phyloP scores from a whole-genome alignment of 2,113 vertebrate genomes.

The Nipponia nippon region DNA sequence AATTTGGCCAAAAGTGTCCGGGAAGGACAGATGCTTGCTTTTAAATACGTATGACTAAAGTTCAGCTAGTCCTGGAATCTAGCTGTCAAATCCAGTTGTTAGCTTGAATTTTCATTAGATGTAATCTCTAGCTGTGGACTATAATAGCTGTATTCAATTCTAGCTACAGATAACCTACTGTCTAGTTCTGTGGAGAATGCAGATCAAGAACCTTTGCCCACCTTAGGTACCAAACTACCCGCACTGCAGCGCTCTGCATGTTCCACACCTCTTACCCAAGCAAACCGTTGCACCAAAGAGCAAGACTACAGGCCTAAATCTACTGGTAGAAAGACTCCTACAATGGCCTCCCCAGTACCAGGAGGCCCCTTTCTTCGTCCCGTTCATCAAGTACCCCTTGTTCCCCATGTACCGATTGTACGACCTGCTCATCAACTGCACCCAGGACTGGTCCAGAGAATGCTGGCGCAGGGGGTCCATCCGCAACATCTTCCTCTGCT shows the following conservation, averaged over 20 bases:
- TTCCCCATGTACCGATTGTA: slow-evolving; percentile 90
- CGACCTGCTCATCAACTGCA: slow-evolving; percentile 90
- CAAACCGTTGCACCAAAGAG: slow-evolving; percentile 84
- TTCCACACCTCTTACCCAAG: slow-evolving; percentile 78
- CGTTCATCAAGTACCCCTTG: slow-evolving; percentile 90
- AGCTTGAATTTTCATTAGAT: background rate
- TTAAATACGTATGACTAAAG: background rate
- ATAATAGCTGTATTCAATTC: slow-evolving; percentile 61
- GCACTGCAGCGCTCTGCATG: slow-evolving; percentile 76
- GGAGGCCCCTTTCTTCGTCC: slow-evolving; percentile 87
- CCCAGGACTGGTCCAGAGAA: slow-evolving; percentile 91
- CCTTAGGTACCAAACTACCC: slow-evolving; percentile 74
- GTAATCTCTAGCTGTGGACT: slow-evolving; percentile 20
- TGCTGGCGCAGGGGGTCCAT: slow-evolving; percentile 91
- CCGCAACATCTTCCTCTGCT: slow-evolving; percentile 90
- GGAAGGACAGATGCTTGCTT: background rate
- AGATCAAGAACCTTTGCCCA: slow-evolving; percentile 79
- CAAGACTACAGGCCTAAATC: slow-evolving; percentile 84
- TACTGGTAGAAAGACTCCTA: slow-evolving; percentile 83
- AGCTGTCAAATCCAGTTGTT: background rate
- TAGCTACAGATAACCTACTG: slow-evolving; percentile 73
- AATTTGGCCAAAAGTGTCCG: background rate
- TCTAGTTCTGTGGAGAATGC: slow-evolving; percentile 76
- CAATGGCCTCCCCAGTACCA: slow-evolving; percentile 82
- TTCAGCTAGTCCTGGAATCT: background rate